Evolutionary conservation across 1,140 invertebrate genomes (phyloP), one percentile per base, ranked within the genome.

Genomic region (Drosophila ercepeae): DNA sequence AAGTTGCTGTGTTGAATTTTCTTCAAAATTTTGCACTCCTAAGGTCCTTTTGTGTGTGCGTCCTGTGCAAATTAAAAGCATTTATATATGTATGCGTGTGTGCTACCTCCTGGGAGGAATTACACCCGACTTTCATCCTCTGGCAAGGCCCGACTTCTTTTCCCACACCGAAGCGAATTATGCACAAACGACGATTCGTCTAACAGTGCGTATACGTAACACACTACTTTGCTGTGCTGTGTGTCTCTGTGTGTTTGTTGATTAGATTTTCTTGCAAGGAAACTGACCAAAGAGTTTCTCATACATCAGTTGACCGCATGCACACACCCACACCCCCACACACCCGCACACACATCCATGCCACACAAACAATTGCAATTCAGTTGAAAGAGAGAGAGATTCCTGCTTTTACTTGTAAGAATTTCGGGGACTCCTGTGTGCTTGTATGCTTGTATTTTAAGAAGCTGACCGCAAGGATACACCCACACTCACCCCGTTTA

Each of bases 201-300:
- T 68, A 54, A 52, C 79, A 49, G 61, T 79, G 81, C 79, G 76
- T 84, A 79, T 84, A 84, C 79, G 79, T 86, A 84, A 86, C 81
- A 34, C 63, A 32, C 59, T 54, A 32, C 64, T 32, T 23, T 50
- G 51, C 44, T 25, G 23, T n/a, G 61, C 48, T 54, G 60, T 68
- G 55, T 19, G 4, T 16, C 4, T 39, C 50, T 44, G 55, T 63
- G 45, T 72, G 71, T 84, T 65, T 86, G 81, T 81, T 86, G 81
- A 86, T 86, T 86, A 86, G 81, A 84, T 86, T 86, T 84, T 86
- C 81, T 86, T 86, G 82, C 76, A 86, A 86, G 81, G 88, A 88
- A 86, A 86, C 81, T 88, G 76, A 86, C 76, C 81, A 81, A 86
- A 83, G 79, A 86, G 81, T 86, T 60, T 51, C 69, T 60, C 75